Base-by-base conservation (phyloP, 2,888 invertebrate species). In the Synergus japonicus region DNA sequence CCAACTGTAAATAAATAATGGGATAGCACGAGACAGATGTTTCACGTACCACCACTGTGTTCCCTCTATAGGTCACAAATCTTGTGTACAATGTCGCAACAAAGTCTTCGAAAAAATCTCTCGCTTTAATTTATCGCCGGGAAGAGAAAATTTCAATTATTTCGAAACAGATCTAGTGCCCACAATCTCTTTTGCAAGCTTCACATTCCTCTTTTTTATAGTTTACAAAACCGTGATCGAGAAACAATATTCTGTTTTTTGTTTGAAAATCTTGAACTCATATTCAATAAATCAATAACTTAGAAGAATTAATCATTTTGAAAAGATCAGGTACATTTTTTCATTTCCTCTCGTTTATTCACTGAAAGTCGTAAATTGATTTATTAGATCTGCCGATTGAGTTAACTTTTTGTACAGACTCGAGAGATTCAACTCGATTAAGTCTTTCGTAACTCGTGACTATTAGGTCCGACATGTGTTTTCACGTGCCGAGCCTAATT, bases 101-200 rank as follows among this genome's bases (percentile, higher is more conserved):
- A 69, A 67, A 22, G 67, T 22, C 46, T 18, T 18, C 8, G 29
- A 29, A 69, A 69, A 69, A 69, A 65, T 65, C 9, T 65, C 9
- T 41, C 64, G 37, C 7, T 37, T 46, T 46, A 46, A 69, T 69
- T 46, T 69, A 69, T 15, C 12, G 46, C 44, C 13, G 22, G 9
- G 8, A 7, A 46, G 67, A 69, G 29, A 69, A 69, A 69, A 69
- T 69, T 46, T 49, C 67, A 69, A 46, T 69, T 69, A 69, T 69
- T 69, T 15, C 44, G 46, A 69, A 49, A 69, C 46, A 69, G 22
- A 69, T 69, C 46, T 69, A 49, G 18, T 8, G 29, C 46, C 22
- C 7, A 44, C 13, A 67, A 67, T 46, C 44, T 15, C 46, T 67
- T 67, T 46, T 12, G 10, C 43, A 44, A 15, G 12, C 67, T 22